Conservation (phyloP, 2,888 invertebrate genomes). For the Machimus atricapillus region DNA sequence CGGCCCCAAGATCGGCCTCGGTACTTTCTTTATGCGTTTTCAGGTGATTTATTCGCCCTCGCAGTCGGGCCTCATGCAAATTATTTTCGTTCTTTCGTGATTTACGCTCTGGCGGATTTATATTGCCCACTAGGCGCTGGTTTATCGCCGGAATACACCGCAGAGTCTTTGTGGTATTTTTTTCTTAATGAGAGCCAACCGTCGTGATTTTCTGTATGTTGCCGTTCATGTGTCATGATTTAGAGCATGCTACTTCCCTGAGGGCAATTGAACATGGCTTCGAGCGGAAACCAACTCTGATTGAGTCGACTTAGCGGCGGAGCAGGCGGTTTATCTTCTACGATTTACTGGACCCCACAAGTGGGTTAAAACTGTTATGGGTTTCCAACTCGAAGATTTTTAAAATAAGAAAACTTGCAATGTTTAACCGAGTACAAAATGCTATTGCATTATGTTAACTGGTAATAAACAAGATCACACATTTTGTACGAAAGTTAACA, state of each 20-base stretch:
- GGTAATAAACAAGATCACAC: too few species aligned
- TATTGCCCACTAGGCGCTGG: background rate
- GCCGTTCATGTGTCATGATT: background rate
- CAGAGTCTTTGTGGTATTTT: background rate
- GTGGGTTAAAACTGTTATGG: background rate
- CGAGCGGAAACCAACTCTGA: background rate
- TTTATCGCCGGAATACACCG: background rate
- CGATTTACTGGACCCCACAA: background rate
- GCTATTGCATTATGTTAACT: too few species aligned
- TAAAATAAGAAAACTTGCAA: background rate
- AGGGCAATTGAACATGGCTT: background rate
- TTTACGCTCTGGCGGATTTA: background rate
- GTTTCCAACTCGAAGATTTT: background rate
- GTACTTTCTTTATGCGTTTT: background rate
- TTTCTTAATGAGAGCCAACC: background rate
- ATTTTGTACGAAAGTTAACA: too few species aligned
- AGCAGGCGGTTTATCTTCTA: background rate
- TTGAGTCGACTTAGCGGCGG: background rate
- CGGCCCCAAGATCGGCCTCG: background rate
- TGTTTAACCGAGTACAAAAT: background rate
- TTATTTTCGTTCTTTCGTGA: background rate
- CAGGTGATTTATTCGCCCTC: background rate
- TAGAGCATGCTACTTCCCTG: background rate
- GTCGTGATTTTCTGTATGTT: background rate
- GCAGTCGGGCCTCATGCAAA: background rate